Evolutionary conservation across 2,113 vertebrate genomes (phyloP), one percentile per base, ranked within the genome.

Genomic region (Seriola dumerili): DNA sequence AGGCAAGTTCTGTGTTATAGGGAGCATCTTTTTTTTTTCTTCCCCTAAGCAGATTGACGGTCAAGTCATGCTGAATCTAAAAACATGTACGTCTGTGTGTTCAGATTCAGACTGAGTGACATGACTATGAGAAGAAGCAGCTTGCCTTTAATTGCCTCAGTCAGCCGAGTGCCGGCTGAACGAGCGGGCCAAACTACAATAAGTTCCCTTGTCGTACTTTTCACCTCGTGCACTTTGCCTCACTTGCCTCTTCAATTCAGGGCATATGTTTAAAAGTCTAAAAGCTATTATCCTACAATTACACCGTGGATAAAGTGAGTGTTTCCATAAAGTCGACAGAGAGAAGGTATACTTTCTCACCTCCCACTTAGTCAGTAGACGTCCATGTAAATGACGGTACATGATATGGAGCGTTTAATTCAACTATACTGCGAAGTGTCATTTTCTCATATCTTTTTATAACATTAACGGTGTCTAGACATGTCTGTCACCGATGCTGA

Each of bases 391-490:
- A 61, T 69, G 50, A 32, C 14, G 50, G 9, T 44, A 21, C 57
- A 25, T 64, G 32, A 10, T 64, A 72, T 72, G 13, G 25, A 59
- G 71, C 19, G 48, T 76, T 64, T 25, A 12, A 52, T 73, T 2
- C 34, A 19, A 1, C 69, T 38, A 0, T 2, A 55, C 78, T 61
- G 17, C 29, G 7, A 61, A 68, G 9, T 7, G 16, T 11, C 3
- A n/a, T 76, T 72, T 0, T 32, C 58, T 34, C 17, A 40, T 54
- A 36, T 69, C 25, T 54, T 61, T 59, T 73, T 59, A 29, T 72
- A 62, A 65, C 80, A 65, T 77, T 67, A 81, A 38, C 9, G 4
- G 48, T 64, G 86, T 91, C 82, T 77, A 67, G 77, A 80, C 82
- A 4, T 17, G 81, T 57, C 62, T 50, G 58, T 72, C 80, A 40